Conservation (phyloP, 2,888 invertebrate species). For the Gibbula magus region DNA sequence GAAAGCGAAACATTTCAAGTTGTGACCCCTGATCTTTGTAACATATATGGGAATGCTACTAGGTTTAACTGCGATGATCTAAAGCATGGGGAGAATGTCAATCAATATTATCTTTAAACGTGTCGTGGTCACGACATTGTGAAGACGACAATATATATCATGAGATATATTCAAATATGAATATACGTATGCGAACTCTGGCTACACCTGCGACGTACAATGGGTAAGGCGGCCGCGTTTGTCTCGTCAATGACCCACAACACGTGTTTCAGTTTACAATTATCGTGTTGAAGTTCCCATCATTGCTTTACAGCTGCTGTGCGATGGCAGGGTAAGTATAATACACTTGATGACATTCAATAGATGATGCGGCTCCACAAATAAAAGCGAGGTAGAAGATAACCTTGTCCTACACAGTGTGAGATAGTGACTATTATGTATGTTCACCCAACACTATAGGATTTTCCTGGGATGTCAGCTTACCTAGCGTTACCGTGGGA, state of each 20-base stretch:
- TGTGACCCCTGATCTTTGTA: neutral
- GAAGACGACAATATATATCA: neutral
- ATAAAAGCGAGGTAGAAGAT: neutral
- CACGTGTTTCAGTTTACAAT: neutral
- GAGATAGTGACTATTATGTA: neutral
- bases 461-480: neutral
- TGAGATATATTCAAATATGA: neutral
- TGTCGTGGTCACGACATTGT: neutral
- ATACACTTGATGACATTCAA: neutral
- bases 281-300: neutral
- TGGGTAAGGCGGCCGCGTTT: neutral
- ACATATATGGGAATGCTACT: neutral
- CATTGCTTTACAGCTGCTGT: neutral
- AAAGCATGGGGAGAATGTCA: neutral
- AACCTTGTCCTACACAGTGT: neutral
- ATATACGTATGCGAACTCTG: neutral
- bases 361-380: neutral
- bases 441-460: neutral
- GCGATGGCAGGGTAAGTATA: neutral
- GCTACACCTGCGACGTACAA: neutral
- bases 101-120: conserved; percentile 1
- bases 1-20: conserved; percentile 5
- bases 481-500: neutral
- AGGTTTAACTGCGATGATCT: neutral
- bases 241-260: neutral